Evolutionary conservation across 1,140 invertebrate genomes (phyloP).

Genomic region (Drosophila kanapiae): DNA sequence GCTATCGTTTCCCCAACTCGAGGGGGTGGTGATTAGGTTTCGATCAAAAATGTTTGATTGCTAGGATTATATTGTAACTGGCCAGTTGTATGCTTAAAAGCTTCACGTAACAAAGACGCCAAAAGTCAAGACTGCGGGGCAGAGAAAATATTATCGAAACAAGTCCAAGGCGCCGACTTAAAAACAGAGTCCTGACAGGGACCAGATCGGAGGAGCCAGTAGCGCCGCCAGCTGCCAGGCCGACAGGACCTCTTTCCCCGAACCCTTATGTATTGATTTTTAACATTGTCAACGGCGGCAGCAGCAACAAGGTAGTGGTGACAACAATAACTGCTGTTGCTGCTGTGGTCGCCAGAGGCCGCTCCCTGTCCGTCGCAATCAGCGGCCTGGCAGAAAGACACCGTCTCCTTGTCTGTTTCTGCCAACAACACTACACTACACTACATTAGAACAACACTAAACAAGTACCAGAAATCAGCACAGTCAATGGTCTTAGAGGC

Average conservation of each 20-base stretch:
- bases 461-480: slow-evolving; percentile 24
- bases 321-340: slow-evolving; percentile 37
- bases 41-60: neutral
- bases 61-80: neutral
- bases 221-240: too few relatives aligned
- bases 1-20: neutral
- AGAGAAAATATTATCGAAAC: too few relatives aligned
- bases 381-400: neutral
- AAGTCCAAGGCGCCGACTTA: too few relatives aligned
- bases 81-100: neutral
- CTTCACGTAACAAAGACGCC: neutral
- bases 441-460: too few relatives aligned
- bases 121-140: neutral
- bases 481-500: slow-evolving; percentile 11
- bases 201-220: neutral
- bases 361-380: neutral
- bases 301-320: slow-evolving; percentile 2
- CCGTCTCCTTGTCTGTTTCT: neutral
- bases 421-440: too few relatives aligned
- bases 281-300: slow-evolving; percentile 12
- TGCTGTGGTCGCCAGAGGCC: slow-evolving; percentile 11
- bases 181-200: neutral
- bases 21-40: too few relatives aligned
- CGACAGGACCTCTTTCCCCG: too few relatives aligned
- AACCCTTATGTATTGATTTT: slow-evolving; percentile 55